These are phyloP conservation scores for Pagrus major DNA, from an alignment of 2,113 vertebrate genomes.

Conservation along the genomic window DNA sequence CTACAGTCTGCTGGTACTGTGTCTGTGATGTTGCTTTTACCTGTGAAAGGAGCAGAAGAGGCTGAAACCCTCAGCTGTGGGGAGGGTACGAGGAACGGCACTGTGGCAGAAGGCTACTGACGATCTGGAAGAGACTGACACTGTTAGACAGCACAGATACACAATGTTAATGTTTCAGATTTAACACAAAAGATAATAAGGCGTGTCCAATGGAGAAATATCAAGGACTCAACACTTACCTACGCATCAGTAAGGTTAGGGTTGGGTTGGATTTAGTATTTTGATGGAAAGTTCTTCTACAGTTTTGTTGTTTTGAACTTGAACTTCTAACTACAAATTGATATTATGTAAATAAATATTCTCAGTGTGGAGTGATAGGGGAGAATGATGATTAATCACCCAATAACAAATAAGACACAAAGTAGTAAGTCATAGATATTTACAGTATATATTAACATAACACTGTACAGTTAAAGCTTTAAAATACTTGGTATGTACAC, in stretches of 20 bases:
- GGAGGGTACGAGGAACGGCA: conserved; percentile 85
- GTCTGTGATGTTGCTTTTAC: conserved; percentile 49
- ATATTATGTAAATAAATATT: neutral
- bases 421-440: conserved; percentile 64
- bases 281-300: neutral
- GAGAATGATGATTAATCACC: neutral
- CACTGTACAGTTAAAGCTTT: conserved; percentile 71
- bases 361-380: neutral
- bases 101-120: conserved; percentile 95
- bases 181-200: neutral
- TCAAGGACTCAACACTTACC: conserved; percentile 36
- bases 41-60: conserved; percentile 34
- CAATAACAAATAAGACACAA: conserved; percentile 39
- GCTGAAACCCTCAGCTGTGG: conserved; percentile 83
- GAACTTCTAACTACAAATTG: neutral
- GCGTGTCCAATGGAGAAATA: neutral
- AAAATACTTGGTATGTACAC: conserved; percentile 61
- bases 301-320: neutral
- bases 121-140: conserved; percentile 95
- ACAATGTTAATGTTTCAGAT: neutral
- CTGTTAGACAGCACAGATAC: conserved; percentile 83
- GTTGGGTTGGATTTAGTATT: conserved; percentile 4
- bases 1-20: neutral
- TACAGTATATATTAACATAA: conserved; percentile 66
- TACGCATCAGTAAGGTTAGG: conserved; percentile 9